Conservation (phyloP, 1,140 invertebrate species). For the Drosophila kikkawai region DNA sequence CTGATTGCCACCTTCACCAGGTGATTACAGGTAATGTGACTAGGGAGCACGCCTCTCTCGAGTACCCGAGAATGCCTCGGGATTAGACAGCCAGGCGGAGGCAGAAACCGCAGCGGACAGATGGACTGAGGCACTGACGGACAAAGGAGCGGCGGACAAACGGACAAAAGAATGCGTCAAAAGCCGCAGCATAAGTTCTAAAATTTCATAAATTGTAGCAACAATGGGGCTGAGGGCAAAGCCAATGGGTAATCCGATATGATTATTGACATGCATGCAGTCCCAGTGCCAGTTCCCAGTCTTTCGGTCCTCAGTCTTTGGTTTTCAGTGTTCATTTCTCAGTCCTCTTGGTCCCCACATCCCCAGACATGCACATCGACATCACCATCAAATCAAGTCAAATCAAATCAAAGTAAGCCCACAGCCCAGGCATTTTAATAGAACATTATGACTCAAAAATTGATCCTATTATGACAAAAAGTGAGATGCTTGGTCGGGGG, state of each 20-base stretch:
- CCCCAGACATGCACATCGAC: slow-evolving; percentile 53
- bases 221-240: slow-evolving; percentile 74
- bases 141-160: slow-evolving; percentile 12
- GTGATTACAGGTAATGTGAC: slow-evolving; percentile 53
- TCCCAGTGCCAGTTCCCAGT: slow-evolving; percentile 25
- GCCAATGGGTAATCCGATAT: slow-evolving; percentile 81
- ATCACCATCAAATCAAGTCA: slow-evolving; percentile 59
- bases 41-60: slow-evolving; percentile 25
- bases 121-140: slow-evolving; percentile 23
- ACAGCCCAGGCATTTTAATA: slow-evolving; percentile 72
- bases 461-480: slow-evolving; percentile 76
- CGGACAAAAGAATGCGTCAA: slow-evolving; percentile 78
- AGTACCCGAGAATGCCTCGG: slow-evolving; percentile 25
- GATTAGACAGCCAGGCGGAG: slow-evolving; percentile 34
- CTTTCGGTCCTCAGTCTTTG: slow-evolving; percentile 9
- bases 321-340: slow-evolving; percentile 5
- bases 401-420: slow-evolving; percentile 69
- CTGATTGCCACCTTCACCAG: slow-evolving; percentile 19
- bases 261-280: slow-evolving; percentile 83
- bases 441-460: slow-evolving; percentile 80
- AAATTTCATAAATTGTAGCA: slow-evolving; percentile 84
- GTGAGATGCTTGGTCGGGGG: background rate
- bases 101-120: slow-evolving; percentile 48
- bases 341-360: slow-evolving; percentile 3
- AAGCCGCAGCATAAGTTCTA: slow-evolving; percentile 82